A percentile compares a stretch with the other conserved stretches of the same genome.
Conservation (phyloP, 2,888 invertebrate genomes). For the Drosophila limbata region DNA sequence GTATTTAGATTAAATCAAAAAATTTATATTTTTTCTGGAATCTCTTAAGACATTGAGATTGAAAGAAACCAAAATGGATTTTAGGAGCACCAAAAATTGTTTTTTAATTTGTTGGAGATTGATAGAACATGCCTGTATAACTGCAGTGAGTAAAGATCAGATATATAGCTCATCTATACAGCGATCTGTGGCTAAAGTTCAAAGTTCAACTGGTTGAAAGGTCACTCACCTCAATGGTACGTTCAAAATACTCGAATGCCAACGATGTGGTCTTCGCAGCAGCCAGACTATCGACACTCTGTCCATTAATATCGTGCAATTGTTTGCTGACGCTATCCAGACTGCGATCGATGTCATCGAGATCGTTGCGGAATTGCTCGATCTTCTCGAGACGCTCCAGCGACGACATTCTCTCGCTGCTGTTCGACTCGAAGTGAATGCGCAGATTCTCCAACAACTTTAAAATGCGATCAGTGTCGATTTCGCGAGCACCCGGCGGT, state of each 20-base stretch:
- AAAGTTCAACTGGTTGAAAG: slow-evolving; percentile 12
- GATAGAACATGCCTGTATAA: background rate
- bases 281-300: slow-evolving; percentile 90
- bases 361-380: slow-evolving; percentile 89
- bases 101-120: background rate
- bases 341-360: slow-evolving; percentile 90
- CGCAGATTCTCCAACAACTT: slow-evolving; percentile 88
- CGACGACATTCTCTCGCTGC: slow-evolving; percentile 87
- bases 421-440: slow-evolving; percentile 88
- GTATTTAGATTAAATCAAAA: too few relatives aligned
- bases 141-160: background rate
- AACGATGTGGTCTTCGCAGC: slow-evolving; percentile 90
- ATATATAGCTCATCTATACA: background rate
- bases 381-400: slow-evolving; percentile 90
- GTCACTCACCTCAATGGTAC: slow-evolving; percentile 89
- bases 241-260: slow-evolving; percentile 91
- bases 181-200: background rate
- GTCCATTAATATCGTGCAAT: slow-evolving; percentile 88
- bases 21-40: too few relatives aligned
- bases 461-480: slow-evolving; percentile 90
- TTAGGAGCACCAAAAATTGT: background rate
- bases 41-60: too few relatives aligned
- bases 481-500: slow-evolving; percentile 88
- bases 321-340: slow-evolving; percentile 89
- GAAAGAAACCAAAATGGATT: background rate